phyloP scores from a whole-genome alignment of 2,888 invertebrate genomes.

The Trissolcus japonicus region DNA sequence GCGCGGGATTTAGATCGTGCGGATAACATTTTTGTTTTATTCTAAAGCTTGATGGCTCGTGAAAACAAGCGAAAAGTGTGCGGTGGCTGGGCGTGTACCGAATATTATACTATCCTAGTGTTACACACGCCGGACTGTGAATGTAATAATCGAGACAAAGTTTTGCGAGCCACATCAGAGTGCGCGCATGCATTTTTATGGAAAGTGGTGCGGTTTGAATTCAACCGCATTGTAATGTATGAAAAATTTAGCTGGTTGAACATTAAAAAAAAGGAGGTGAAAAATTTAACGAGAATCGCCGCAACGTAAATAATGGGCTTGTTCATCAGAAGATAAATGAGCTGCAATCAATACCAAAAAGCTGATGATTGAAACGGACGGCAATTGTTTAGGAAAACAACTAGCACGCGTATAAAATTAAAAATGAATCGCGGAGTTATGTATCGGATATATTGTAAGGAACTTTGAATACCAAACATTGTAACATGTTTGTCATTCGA shows the following conservation, averaged over 20 bases:
- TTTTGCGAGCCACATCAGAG: too few relatives aligned
- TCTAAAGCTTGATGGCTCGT: conserved; percentile 14
- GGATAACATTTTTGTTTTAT: conserved; percentile 14
- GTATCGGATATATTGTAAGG: conserved; percentile 28
- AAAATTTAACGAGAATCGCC: too few relatives aligned
- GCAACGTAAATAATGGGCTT: too few relatives aligned
- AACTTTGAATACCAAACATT: conserved; percentile 22
- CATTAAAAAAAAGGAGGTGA: too few relatives aligned
- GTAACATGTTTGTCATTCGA: conserved; percentile 21
- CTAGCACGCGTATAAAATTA: conserved; percentile 24
- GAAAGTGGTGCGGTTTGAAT: too few relatives aligned
- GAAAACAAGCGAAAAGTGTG: conserved; percentile 2
- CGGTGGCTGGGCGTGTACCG: background rate
- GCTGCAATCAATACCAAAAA: too few relatives aligned
- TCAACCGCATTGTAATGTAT: too few relatives aligned
- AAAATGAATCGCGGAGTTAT: conserved; percentile 26
- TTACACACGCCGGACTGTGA: background rate
- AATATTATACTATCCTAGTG: background rate
- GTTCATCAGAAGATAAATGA: too few relatives aligned
- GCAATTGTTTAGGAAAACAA: conserved; percentile 3
- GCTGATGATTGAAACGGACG: too few relatives aligned
- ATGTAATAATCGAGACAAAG: background rate
- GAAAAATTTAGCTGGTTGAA: too few relatives aligned
- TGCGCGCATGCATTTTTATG: too few relatives aligned
- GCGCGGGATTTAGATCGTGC: conserved; percentile 15